Conservation (phyloP, 2,113 vertebrate genomes). For the Prunella fulvescens region DNA sequence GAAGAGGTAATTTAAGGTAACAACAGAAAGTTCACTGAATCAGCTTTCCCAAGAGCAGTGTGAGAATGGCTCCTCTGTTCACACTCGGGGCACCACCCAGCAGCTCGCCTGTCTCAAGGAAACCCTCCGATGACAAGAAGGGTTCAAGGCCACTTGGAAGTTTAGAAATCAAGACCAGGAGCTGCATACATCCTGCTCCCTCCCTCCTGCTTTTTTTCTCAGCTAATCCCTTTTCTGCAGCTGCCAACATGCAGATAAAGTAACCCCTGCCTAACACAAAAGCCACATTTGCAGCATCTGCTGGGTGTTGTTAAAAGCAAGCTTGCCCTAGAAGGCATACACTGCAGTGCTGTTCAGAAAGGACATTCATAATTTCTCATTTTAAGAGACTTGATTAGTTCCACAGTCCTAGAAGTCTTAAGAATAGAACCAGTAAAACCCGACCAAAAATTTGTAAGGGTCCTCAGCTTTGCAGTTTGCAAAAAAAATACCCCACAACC, state of each 20-base stretch:
- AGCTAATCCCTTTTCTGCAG: background rate
- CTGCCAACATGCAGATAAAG: background rate
- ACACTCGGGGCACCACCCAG: background rate
- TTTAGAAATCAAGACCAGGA: background rate
- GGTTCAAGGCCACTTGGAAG: background rate
- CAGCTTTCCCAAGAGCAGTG: background rate
- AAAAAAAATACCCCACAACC: background rate
- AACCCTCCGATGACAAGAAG: background rate
- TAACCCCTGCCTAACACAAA: background rate
- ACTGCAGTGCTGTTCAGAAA: background rate
- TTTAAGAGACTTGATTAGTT: background rate
- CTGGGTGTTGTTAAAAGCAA: background rate
- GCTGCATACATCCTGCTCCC: background rate
- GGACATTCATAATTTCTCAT: background rate
- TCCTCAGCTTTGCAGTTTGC: background rate
- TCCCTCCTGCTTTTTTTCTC: background rate
- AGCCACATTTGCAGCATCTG: background rate
- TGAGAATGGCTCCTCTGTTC: background rate
- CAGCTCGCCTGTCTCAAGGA: background rate
- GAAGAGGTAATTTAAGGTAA: conserved; percentile 30
- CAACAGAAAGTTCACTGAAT: background rate
- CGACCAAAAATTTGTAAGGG: background rate
- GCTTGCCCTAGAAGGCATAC: background rate
- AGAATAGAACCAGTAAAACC: background rate
- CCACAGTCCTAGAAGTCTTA: background rate